phyloP scores from a whole-genome alignment of 1,140 invertebrate species.

The Coenobita brevimanus region DNA sequence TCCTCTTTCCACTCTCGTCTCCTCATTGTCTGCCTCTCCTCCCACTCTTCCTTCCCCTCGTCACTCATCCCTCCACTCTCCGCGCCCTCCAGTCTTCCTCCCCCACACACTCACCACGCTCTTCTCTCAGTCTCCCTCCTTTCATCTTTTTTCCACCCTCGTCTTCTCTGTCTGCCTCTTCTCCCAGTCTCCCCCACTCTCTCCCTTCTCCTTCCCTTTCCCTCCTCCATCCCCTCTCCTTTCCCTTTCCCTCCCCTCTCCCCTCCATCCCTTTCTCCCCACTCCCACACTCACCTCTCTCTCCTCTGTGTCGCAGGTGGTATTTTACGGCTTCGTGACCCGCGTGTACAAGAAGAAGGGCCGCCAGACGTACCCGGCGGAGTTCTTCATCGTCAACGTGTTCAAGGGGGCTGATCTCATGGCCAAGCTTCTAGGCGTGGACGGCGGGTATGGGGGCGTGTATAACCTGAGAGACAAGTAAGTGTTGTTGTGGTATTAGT shows the following conservation, averaged over 20 bases:
- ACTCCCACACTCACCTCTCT: neutral
- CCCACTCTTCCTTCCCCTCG: neutral
- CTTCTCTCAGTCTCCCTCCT: no score
- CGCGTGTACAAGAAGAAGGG: slow-evolving; percentile 48
- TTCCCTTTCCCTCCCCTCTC: no score
- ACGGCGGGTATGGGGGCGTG: slow-evolving; percentile 65
- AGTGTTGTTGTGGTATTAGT: no score
- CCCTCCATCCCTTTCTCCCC: neutral
- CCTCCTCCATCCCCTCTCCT: no score
- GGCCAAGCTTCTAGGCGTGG: slow-evolving; percentile 56
- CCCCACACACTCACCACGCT: no score
- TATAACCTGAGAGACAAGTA: slow-evolving; percentile 69
- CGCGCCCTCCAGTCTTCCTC: neutral
- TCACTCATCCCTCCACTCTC: neutral
- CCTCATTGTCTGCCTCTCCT: no score
- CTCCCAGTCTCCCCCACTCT: neutral
- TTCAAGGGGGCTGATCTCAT: slow-evolving; percentile 68
- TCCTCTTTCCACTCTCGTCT: neutral
- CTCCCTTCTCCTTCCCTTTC: slow-evolving; percentile 15
- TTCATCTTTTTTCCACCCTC: neutral
- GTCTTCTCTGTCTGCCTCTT: neutral
- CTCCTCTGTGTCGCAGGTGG: slow-evolving; percentile 25
- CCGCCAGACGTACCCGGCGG: slow-evolving; percentile 42
- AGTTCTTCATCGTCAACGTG: slow-evolving; percentile 69
- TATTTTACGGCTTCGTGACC: slow-evolving; percentile 59